Percentiles rank a stretch among this genome's conserved stretches.
Evolutionary conservation across 1,140 invertebrate genomes (phyloP).

Genomic region (Tetraneura akinire): DNA sequence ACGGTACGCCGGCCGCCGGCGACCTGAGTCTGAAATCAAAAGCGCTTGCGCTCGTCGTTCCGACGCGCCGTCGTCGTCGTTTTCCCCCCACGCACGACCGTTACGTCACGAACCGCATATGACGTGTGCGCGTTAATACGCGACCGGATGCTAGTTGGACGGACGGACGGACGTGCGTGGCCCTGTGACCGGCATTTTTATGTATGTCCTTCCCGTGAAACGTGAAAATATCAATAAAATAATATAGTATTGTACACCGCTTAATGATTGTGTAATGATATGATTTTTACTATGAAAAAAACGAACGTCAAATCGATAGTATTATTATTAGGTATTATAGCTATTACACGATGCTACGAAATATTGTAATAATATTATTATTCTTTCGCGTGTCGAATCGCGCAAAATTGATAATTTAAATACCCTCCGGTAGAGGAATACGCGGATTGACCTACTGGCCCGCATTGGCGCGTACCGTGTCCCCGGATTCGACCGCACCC

Average conservation of each 20-base stretch:
- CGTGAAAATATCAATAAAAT: too few relatives aligned
- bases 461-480: neutral
- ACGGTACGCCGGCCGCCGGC: neutral
- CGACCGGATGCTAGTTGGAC: neutral
- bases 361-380: too few relatives aligned
- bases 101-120: neutral
- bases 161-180: too few relatives aligned
- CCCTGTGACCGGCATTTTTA: neutral
- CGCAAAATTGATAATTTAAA: too few relatives aligned
- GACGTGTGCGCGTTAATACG: neutral
- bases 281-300: too few relatives aligned
- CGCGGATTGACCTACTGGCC: slow-evolving; percentile 28
- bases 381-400: too few relatives aligned
- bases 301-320: too few relatives aligned
- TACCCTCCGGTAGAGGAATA: neutral
- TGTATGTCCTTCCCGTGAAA: neutral
- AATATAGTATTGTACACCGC: too few relatives aligned
- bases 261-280: too few relatives aligned
- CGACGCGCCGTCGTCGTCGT: neutral
- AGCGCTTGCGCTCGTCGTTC: slow-evolving; percentile 7
- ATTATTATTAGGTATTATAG: too few relatives aligned
- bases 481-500: neutral
- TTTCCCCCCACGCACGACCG: neutral
- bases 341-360: too few relatives aligned
- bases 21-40: too few relatives aligned